Evolutionary conservation across 2,888 invertebrate genomes (phyloP).

Genomic region (Hemithea aestivaria): DNA sequence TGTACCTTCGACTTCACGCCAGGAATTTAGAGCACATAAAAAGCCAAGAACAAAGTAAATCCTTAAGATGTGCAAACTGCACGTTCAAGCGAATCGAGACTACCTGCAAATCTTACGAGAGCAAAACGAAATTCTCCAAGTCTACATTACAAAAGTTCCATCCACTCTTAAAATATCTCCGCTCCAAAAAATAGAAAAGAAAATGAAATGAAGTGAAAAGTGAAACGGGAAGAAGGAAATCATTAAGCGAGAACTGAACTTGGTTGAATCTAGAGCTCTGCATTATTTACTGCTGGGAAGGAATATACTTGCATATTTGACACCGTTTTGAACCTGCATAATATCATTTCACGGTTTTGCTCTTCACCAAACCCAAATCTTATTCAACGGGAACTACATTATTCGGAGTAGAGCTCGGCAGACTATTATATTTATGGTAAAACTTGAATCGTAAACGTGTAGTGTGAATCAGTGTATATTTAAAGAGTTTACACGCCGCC

Average conservation of each 20-base stretch:
- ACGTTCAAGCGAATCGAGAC: too few relatives aligned
- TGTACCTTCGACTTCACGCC: too few relatives aligned
- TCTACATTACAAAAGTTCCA: conserved; percentile 18
- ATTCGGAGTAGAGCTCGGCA: conserved; percentile 7
- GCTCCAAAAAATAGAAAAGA: conserved; percentile 24
- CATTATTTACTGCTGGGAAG: conserved; percentile 16
- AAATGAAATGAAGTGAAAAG: conserved; percentile 26
- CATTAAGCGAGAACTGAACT: conserved; percentile 29
- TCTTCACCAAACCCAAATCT: conserved; percentile 7
- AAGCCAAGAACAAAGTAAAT: too few relatives aligned
- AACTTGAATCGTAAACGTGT: conserved; percentile 17
- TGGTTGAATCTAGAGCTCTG: conserved; percentile 23
- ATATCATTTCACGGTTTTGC: conserved; percentile 9
- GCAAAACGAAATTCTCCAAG: conserved; percentile 4
- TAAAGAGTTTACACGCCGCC: conserved; percentile 22
- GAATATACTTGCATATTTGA: conserved; percentile 17
- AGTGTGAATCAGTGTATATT: conserved; percentile 25
- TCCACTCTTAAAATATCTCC: conserved; percentile 14
- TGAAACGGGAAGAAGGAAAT: conserved; percentile 30
- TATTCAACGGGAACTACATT: conserved; percentile 14
- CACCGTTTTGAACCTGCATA: conserved; percentile 15
- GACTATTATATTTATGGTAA: conserved; percentile 9
- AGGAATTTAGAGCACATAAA: too few relatives aligned
- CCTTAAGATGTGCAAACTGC: too few relatives aligned
- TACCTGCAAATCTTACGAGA: conserved; percentile 4